Conservation (phyloP, 2,113 vertebrate genomes). For the Steatornis caripensis region DNA sequence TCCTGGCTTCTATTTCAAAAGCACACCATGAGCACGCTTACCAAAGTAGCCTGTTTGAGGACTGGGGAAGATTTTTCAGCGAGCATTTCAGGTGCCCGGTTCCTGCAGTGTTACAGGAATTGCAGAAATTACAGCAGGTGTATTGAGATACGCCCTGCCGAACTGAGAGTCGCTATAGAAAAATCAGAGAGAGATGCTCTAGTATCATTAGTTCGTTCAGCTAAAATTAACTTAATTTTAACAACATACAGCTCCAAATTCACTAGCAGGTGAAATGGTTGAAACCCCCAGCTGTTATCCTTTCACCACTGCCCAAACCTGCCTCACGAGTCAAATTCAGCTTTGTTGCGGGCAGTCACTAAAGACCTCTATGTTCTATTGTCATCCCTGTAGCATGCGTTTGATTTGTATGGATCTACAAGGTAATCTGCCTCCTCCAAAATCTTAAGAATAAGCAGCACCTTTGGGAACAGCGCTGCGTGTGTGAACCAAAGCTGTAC, state of each 20-base stretch:
- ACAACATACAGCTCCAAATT: neutral
- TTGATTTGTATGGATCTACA: neutral
- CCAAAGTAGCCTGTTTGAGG: neutral
- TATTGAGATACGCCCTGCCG: neutral
- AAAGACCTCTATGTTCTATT: neutral
- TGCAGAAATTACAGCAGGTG: neutral
- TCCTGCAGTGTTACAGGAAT: neutral
- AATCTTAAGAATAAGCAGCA: neutral
- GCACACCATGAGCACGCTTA: neutral
- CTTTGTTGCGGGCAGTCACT: neutral
- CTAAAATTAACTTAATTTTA: neutral
- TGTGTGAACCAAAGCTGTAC: neutral
- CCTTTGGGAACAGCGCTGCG: neutral
- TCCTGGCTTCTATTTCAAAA: slow-evolving; percentile 14
- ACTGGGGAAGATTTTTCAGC: neutral
- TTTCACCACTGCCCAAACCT: neutral
- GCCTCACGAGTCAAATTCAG: neutral
- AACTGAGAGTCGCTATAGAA: neutral
- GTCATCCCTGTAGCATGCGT: rapidly evolving
- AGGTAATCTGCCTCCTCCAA: neutral
- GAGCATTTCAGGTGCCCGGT: neutral
- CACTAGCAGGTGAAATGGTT: neutral
- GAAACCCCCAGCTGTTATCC: neutral
- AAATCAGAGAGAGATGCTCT: neutral
- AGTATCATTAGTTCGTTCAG: neutral